phyloP scores from a whole-genome alignment of 2,888 invertebrate genomes.

The Agrotis exclamationis region DNA sequence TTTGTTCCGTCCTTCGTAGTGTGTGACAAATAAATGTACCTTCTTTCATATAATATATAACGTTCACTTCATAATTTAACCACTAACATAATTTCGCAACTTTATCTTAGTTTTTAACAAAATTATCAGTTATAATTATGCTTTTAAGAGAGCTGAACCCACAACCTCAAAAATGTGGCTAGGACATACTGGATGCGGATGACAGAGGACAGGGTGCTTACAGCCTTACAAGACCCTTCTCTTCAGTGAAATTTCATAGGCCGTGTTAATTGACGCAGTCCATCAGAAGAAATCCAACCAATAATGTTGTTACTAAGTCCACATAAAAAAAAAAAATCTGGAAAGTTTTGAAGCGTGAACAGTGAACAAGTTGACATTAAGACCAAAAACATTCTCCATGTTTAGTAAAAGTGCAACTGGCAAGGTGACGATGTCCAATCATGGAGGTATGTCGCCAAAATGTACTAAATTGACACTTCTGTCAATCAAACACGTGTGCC shows the following conservation, averaged over 20 bases:
- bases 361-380: background rate
- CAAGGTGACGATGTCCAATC: background rate
- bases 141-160: background rate
- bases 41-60: too few species aligned
- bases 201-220: too few species aligned
- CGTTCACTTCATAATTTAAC: too few species aligned
- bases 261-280: background rate
- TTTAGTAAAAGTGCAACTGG: background rate
- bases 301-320: background rate
- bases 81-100: too few species aligned
- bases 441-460: background rate
- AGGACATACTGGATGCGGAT: too few species aligned
- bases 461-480: constrained; percentile 16
- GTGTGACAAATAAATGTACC: too few species aligned
- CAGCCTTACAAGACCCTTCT: background rate
- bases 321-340: background rate
- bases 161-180: background rate
- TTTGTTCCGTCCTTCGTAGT: too few species aligned
- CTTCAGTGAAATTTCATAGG: background rate
- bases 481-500: background rate
- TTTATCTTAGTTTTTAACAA: too few species aligned
- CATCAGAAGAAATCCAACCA: background rate
- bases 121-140: too few species aligned
- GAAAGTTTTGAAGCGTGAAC: background rate
- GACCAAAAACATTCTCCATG: background rate